Conservation (phyloP, 2,113 vertebrate genomes). For the Candoia aspera region DNA sequence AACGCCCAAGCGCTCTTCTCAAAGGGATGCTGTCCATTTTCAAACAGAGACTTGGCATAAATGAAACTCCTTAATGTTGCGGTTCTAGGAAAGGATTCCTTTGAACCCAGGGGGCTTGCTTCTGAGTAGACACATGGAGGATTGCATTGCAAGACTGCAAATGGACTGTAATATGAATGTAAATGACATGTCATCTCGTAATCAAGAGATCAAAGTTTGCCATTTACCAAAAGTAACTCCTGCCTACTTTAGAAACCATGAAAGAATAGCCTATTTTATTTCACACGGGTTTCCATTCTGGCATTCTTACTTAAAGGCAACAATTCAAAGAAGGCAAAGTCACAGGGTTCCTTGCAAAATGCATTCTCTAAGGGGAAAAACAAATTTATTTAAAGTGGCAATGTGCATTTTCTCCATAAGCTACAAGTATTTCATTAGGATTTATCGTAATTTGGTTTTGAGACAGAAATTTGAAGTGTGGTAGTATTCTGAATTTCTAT, state of each 20-base stretch:
- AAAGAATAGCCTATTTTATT: neutral
- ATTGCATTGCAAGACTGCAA: neutral
- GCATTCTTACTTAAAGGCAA: conserved; percentile 43
- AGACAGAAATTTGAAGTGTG: conserved; percentile 53
- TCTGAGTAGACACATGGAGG: neutral
- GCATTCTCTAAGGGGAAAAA: conserved; percentile 33
- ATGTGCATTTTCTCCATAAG: conserved; percentile 29
- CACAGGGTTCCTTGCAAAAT: conserved; percentile 42
- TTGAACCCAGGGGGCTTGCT: neutral
- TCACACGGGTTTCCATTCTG: neutral
- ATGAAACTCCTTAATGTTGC: neutral
- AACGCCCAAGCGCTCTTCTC: neutral
- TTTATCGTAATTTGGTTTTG: conserved; percentile 65
- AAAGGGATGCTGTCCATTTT: neutral
- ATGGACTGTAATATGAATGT: neutral
- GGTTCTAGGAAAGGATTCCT: neutral
- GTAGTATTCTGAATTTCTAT: conserved; percentile 58
- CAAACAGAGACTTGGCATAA: neutral
- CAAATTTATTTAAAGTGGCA: conserved; percentile 56
- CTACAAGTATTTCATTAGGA: neutral
- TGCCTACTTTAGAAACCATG: neutral
- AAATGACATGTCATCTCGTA: neutral
- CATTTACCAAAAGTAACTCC: neutral
- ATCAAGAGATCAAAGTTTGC: neutral
- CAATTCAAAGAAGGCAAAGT: conserved; percentile 8